Evolutionary conservation across 2,888 invertebrate genomes (phyloP), one percentile per base, ranked within the genome.

Genomic region (Urechis unicinctus): DNA sequence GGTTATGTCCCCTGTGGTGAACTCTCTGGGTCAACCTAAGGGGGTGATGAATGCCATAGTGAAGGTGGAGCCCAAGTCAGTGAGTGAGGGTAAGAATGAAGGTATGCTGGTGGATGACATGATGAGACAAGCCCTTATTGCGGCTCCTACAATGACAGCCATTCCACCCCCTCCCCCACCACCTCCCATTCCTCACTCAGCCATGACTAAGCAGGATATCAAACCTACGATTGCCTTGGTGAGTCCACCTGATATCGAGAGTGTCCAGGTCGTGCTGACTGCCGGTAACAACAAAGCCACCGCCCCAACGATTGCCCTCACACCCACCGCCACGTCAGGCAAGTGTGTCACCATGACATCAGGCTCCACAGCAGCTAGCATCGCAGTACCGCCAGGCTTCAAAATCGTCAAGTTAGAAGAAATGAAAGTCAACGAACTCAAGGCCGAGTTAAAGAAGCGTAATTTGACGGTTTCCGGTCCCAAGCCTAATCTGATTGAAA

Each of bases 391-490:
- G 30, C 4, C 36, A 21, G 36, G 36, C 9, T 36, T 36, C 36
- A 17, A 17, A 22, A 22, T 50, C 31, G 62, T 74, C 26, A 87
- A 91, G 60, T 82, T 95, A 69, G 92, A 94, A 76, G 94, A 94
- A 72, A 91, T 95, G 90, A 94, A 94, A 82, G 95, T 91, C 53
- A 91, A 90, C 60, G 95, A 96, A 74, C 82, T 96, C 65, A 93
- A 94, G 76, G 88, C 89, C 56, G 95, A 96, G 77, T 84, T 95
- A 68, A 96, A 95, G 78, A 88, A 90, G 56, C 85, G 96, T 50
- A 94, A 89, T 78, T 81, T 97, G 58, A 91, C 95, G 3, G 96
- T 97, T 0, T 95, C 95, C 13, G 96, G 96, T 25, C 88, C 95
- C 0, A 97, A 97, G 75, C 92, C 94, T 6, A 92, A 94, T 74